A percentile compares a stretch with the other conserved stretches of the same genome.
phyloP scores from a whole-genome alignment of 2,888 invertebrate genomes.

The Calameuta pallipes region DNA sequence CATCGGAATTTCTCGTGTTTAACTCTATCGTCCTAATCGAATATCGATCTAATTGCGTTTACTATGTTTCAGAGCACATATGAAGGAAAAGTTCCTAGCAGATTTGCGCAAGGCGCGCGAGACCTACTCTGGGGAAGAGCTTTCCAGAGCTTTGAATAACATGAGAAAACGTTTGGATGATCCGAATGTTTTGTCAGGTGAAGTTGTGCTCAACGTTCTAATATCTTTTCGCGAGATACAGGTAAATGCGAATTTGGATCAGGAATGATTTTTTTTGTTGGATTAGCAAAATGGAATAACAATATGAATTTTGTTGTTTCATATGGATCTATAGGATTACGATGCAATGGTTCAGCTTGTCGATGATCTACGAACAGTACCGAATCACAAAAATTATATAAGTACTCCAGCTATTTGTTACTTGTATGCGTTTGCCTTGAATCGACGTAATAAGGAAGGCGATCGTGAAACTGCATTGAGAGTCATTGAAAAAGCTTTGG shows the following conservation, averaged over 20 bases:
- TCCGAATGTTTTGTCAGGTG: conserved; percentile 94
- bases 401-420: conserved; percentile 92
- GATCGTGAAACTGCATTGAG: conserved; percentile 94
- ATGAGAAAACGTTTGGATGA: conserved; percentile 95
- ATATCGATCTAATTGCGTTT: neutral
- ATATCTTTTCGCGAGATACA: conserved; percentile 92
- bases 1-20: neutral
- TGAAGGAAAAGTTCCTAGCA: conserved; percentile 95
- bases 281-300: neutral
- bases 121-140: conserved; percentile 83
- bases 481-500: conserved; percentile 91
- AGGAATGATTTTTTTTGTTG: neutral
- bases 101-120: conserved; percentile 95
- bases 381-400: conserved; percentile 87
- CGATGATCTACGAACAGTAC: conserved; percentile 90
- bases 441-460: conserved; percentile 91
- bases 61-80: conserved; percentile 80
- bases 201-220: conserved; percentile 94
- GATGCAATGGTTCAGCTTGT: conserved; percentile 97
- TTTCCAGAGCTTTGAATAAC: conserved; percentile 83
- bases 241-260: conserved; percentile 46
- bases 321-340: conserved; percentile 75
- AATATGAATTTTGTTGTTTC: neutral
- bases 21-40: neutral
- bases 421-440: conserved; percentile 96